phyloP scores from a whole-genome alignment of 1,140 invertebrate species.

The Hesperophylax magnus region DNA sequence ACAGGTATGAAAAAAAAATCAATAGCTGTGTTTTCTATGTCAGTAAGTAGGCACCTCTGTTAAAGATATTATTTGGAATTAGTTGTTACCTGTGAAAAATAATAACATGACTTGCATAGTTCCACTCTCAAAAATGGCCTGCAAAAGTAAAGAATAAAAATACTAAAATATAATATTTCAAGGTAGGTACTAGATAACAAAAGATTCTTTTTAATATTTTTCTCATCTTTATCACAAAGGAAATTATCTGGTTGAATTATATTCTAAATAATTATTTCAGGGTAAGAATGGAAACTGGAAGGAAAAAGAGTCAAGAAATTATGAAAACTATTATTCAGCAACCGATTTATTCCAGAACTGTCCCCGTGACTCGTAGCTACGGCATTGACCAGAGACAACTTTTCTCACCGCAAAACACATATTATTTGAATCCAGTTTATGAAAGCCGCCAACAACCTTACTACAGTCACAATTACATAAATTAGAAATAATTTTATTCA shows the following conservation, averaged over 20 bases:
- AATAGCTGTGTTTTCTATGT: too few species aligned
- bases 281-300: neutral
- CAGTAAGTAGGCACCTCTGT: too few species aligned
- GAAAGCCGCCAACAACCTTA: neutral
- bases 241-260: neutral
- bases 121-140: too few species aligned
- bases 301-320: neutral
- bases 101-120: too few species aligned
- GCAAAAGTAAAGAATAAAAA: too few species aligned
- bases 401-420: neutral
- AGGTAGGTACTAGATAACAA: too few species aligned
- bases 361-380: neutral
- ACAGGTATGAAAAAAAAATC: slow-evolving; percentile 67
- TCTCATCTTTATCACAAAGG: neutral
- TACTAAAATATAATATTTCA: too few species aligned
- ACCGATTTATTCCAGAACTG: neutral
- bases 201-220: too few species aligned
- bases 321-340: neutral
- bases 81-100: too few species aligned
- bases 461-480: neutral
- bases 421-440: slow-evolving; percentile 16
- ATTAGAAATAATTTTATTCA: neutral
- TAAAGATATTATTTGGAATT: too few species aligned
- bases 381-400: neutral
- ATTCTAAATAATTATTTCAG: neutral